Evolutionary conservation across 2,888 invertebrate genomes (phyloP).

Genomic region (Conops quadrifasciatus): DNA sequence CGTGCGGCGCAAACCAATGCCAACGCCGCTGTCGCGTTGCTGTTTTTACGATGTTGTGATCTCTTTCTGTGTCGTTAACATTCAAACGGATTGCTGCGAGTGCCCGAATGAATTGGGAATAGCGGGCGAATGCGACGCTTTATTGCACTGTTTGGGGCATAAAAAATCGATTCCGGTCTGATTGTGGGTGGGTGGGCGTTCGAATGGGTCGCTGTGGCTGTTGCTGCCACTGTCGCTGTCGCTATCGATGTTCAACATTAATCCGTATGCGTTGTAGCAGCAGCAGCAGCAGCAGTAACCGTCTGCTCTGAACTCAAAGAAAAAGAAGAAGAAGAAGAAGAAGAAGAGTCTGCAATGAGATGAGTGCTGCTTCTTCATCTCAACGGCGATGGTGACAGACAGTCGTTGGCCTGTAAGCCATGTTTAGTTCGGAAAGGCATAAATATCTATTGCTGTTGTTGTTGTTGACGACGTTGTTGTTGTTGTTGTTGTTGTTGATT

Average conservation of each 20-base stretch:
- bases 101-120: slow-evolving; percentile 40
- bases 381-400: slow-evolving; percentile 6
- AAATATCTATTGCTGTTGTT: not conserved
- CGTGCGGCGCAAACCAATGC: not conserved
- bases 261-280: too few species aligned
- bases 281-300: too few species aligned
- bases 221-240: not conserved
- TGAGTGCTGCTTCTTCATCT: too few species aligned
- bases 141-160: slow-evolving; percentile 21
- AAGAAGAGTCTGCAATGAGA: too few species aligned
- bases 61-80: slow-evolving; percentile 39
- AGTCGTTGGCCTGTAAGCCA: slow-evolving; percentile 36
- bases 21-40: not conserved
- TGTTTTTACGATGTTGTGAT: slow-evolving; percentile 36
- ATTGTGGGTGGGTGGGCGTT: not conserved
- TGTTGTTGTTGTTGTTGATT: not conserved
- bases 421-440: slow-evolving; percentile 13
- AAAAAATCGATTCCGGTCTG: slow-evolving; percentile 32
- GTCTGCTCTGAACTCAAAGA: too few species aligned
- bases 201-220: not conserved
- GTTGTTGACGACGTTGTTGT: not conserved
- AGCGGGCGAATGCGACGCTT: slow-evolving; percentile 29
- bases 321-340: too few species aligned
- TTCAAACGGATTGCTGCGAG: slow-evolving; percentile 36
- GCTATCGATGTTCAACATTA: too few species aligned